Percentiles rank a stretch among this genome's conserved stretches.
Evolutionary conservation across 1,140 invertebrate genomes (phyloP).

Genomic region (Maniola jurtina): DNA sequence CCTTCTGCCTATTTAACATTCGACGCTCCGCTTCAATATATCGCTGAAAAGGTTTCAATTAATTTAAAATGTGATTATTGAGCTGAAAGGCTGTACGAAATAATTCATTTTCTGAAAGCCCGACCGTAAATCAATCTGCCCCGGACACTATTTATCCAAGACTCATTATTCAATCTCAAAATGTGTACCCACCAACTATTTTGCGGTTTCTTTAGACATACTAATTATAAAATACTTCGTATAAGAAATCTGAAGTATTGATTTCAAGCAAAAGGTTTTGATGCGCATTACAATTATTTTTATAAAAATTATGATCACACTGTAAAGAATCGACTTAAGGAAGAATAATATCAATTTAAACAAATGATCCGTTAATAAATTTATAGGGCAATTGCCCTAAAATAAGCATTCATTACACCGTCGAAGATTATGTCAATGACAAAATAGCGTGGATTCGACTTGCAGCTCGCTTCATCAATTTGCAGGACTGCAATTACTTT

Average conservation of each 20-base stretch:
- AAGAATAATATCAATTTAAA: no score
- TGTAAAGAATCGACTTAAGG: no score
- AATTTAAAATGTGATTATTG: constrained; percentile 52
- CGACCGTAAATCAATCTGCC: constrained; percentile 28
- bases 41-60: constrained; percentile 54
- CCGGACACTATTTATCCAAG: constrained; percentile 20
- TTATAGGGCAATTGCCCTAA: no score
- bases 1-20: constrained; percentile 46
- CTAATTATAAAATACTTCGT: constrained; percentile 5
- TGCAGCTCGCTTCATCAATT: no score
- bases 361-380: no score
- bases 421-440: no score
- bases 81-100: constrained; percentile 38
- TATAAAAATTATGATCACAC: no score
- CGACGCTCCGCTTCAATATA: constrained; percentile 40
- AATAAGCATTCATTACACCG: no score
- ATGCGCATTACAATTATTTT: no score
- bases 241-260: background rate
- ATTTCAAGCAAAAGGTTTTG: background rate
- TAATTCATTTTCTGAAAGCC: constrained; percentile 38
- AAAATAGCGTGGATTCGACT: no score
- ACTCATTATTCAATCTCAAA: constrained; percentile 6
- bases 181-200: constrained; percentile 2
- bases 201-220: background rate
- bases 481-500: no score